These are phyloP conservation scores for Perithous albicinctus DNA, from an alignment of 2,888 invertebrate species.

Conservation along the genomic window DNA sequence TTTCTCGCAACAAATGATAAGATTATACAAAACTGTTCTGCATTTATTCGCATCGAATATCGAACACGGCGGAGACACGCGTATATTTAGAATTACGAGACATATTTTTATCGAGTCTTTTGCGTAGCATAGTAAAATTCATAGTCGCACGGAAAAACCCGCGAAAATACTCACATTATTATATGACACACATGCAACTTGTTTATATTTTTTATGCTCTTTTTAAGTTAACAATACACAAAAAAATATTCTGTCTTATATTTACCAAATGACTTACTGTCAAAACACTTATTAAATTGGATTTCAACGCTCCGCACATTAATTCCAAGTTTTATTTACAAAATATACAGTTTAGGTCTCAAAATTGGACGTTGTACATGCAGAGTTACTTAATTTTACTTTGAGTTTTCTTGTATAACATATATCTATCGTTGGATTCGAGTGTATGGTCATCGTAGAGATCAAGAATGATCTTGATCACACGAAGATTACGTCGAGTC, in stretches of 20 bases:
- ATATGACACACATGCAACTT: not conserved
- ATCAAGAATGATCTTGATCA: not conserved
- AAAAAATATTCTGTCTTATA: not conserved
- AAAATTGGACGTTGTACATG: not conserved
- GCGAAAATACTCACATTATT: no score
- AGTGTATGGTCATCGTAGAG: not conserved
- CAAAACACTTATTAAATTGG: not conserved
- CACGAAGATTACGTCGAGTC: constrained; percentile 12
- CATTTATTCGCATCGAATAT: no score
- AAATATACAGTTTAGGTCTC: not conserved
- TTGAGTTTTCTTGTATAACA: not conserved
- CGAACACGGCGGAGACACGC: no score
- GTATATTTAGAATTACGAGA: no score
- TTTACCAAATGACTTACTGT: not conserved
- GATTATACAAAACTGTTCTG: no score
- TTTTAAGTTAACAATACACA: not conserved
- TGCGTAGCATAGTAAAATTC: no score
- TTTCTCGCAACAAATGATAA: no score
- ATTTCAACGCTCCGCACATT: not conserved
- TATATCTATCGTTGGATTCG: not conserved
- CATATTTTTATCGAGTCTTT: no score
- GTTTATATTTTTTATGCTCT: not conserved
- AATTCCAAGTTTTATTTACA: constrained; percentile 1
- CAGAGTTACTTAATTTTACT: not conserved
- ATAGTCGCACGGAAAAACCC: no score